Conservation (phyloP, 2,888 invertebrate genomes). For the Ochropleura plecta region DNA sequence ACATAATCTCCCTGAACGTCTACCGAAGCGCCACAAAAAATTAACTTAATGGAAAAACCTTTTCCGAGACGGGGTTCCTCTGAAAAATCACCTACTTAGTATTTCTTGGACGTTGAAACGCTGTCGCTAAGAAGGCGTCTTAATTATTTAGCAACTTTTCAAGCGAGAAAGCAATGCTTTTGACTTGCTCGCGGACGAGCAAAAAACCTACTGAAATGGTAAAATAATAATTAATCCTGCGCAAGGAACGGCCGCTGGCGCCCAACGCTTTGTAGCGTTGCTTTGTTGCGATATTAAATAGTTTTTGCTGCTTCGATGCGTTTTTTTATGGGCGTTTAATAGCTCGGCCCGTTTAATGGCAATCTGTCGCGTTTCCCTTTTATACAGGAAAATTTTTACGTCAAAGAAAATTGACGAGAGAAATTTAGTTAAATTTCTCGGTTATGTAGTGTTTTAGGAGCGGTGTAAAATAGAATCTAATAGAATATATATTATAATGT, state of each 20-base stretch:
- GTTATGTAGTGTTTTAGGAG: not conserved
- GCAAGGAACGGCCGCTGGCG: slow-evolving; percentile 72
- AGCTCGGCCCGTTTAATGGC: slow-evolving; percentile 71
- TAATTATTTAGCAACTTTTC: slow-evolving; percentile 90
- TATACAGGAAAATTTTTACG: slow-evolving; percentile 11
- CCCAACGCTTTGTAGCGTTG: slow-evolving; percentile 81
- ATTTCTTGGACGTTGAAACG: slow-evolving; percentile 78
- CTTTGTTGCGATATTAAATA: slow-evolving; percentile 88
- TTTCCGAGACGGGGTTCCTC: slow-evolving; percentile 54
- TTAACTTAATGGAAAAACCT: slow-evolving; percentile 65
- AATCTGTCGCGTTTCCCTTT: slow-evolving; percentile 57
- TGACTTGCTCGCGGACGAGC: slow-evolving; percentile 85
- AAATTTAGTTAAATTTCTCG: not conserved
- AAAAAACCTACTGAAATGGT: slow-evolving; percentile 88
- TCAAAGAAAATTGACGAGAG: slow-evolving; percentile 10
- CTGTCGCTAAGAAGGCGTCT: slow-evolving; percentile 86
- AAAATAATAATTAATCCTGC: slow-evolving; percentile 91
- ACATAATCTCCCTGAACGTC: slow-evolving; percentile 51
- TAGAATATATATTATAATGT: too few relatives aligned
- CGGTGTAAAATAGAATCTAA: not conserved
- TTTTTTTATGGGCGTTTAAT: slow-evolving; percentile 80
- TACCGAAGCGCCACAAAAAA: slow-evolving; percentile 57
- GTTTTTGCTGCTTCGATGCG: slow-evolving; percentile 84
- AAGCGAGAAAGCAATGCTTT: slow-evolving; percentile 88
- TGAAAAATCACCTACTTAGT: slow-evolving; percentile 81